Evolutionary conservation across 2,888 invertebrate species (phyloP).

Genomic region (Lysandra coridon): DNA sequence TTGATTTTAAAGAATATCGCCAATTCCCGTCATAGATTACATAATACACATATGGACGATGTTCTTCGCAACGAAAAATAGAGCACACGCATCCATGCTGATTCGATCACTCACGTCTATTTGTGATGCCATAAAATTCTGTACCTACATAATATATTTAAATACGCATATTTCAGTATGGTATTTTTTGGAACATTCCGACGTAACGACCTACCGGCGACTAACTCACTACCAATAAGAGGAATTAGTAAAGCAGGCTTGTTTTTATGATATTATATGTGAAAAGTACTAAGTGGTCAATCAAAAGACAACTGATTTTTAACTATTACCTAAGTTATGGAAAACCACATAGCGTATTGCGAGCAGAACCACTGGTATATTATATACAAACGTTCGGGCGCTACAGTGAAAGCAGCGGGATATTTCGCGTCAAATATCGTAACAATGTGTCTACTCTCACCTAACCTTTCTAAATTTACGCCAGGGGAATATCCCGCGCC

Average conservation of each 20-base stretch:
- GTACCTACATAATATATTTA: neutral
- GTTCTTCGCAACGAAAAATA: neutral
- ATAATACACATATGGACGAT: neutral
- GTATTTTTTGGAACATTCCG: neutral
- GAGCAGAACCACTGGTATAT: neutral
- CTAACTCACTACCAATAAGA: too few relatives aligned
- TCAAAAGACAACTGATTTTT: too few relatives aligned
- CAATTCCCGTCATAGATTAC: neutral
- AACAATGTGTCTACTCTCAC: constrained; percentile 11
- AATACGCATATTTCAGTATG: neutral
- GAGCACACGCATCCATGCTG: neutral
- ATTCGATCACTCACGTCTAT: constrained; percentile 9
- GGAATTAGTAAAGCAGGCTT: too few relatives aligned
- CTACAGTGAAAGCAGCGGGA: neutral
- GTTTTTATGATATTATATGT: too few relatives aligned
- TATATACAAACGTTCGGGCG: neutral
- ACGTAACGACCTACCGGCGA: neutral
- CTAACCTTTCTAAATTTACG: constrained; percentile 18
- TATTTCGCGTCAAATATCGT: neutral
- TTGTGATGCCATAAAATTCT: constrained; percentile 10
- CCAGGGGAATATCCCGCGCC: neutral
- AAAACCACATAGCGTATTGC: neutral
- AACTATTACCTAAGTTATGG: neutral
- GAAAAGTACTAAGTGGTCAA: too few relatives aligned
- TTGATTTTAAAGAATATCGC: neutral